phyloP scores from a whole-genome alignment of 2,797 vertebrate species.

The Danionella dracula region DNA sequence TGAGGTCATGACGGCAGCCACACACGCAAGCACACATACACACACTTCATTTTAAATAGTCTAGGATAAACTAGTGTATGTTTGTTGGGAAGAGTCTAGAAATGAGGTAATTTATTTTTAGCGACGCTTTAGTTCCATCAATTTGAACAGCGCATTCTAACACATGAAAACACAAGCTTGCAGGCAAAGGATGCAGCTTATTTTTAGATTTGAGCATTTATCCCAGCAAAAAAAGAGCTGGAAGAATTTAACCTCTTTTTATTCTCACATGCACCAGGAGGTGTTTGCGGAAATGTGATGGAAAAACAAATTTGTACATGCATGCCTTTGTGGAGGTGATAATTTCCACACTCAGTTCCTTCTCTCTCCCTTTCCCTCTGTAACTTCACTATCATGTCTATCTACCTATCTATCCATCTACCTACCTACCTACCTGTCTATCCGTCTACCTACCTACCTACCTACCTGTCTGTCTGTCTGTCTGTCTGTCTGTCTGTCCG shows the following conservation, averaged over 20 bases:
- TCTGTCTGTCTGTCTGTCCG: too few relatives aligned
- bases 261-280: not conserved
- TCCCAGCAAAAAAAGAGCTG: slow-evolving; percentile 25
- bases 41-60: not conserved
- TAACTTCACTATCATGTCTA: too few relatives aligned
- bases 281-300: slow-evolving; percentile 11
- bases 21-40: not conserved
- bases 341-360: too few relatives aligned
- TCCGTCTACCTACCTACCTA: too few relatives aligned
- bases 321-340: not conserved
- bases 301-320: slow-evolving; percentile 9
- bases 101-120: slow-evolving; percentile 26
- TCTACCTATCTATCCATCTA: too few relatives aligned
- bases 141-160: slow-evolving; percentile 44
- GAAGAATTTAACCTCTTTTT: slow-evolving; percentile 15
- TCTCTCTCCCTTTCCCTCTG: too few relatives aligned
- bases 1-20: too few relatives aligned
- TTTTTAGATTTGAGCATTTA: slow-evolving; percentile 36
- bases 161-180: slow-evolving; percentile 30
- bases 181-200: slow-evolving; percentile 31
- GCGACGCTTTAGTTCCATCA: slow-evolving; percentile 40
- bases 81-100: not conserved
- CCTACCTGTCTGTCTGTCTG: too few relatives aligned
- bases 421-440: too few relatives aligned
- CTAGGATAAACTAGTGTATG: not conserved